A percentile compares a stretch with the other conserved stretches of the same genome.
Conservation (phyloP, 2,797 vertebrate species). For the Anolis apletophallus region DNA sequence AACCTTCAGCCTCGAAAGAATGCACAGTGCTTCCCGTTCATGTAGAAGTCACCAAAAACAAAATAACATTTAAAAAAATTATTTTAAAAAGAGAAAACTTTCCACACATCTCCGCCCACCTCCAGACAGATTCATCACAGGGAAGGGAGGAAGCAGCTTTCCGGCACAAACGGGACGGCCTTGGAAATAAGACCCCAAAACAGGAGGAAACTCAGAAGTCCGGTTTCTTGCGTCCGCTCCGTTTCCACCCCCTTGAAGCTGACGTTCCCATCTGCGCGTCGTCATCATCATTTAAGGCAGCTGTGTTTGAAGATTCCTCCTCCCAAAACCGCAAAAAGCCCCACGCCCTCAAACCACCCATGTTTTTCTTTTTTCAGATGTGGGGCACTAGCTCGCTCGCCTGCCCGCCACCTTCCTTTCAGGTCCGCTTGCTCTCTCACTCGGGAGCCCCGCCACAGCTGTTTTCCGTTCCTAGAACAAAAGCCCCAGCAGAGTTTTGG, state of each 20-base stretch:
- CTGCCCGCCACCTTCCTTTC: not conserved
- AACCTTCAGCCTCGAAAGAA: slow-evolving; percentile 62
- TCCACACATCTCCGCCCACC: not conserved
- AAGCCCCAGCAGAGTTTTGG: slow-evolving; percentile 43
- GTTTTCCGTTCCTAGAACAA: slow-evolving; percentile 18
- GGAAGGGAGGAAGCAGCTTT: slow-evolving; percentile 63
- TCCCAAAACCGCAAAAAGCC: not conserved
- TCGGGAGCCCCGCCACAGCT: not conserved
- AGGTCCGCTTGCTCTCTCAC: not conserved
- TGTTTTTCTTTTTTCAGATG: not conserved
- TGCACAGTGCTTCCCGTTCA: slow-evolving; percentile 76
- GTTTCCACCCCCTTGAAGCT: slow-evolving; percentile 1
- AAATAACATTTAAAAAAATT: not conserved
- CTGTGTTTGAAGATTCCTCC: not conserved
- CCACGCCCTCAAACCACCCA: not conserved
- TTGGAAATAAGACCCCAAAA: not conserved
- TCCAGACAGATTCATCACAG: slow-evolving; percentile 28
- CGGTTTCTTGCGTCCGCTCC: not conserved
- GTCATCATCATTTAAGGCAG: slow-evolving; percentile 22
- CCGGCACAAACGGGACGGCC: slow-evolving; percentile 54
- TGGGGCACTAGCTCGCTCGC: not conserved
- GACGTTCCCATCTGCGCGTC: not conserved
- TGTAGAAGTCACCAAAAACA: slow-evolving; percentile 26
- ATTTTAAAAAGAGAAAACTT: not conserved
- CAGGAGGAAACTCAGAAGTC: not conserved